These are phyloP conservation scores for Clostera curtula DNA, from an alignment of 2,888 invertebrate genomes.

Conservation along the genomic window DNA sequence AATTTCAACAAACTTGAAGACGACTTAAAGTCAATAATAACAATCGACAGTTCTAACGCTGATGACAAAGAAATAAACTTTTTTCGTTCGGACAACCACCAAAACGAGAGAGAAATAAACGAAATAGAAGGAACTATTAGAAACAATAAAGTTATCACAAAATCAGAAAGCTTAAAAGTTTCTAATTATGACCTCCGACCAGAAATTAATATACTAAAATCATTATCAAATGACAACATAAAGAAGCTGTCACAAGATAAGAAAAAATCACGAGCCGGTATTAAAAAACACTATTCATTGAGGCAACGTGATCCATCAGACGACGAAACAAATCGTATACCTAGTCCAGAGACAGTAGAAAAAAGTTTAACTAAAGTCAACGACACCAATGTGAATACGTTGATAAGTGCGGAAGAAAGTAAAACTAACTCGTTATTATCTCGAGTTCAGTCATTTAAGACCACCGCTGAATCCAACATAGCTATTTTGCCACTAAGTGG, in stretches of 20 bases:
- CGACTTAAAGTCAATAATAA: conserved; percentile 64
- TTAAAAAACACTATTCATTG: conserved; percentile 68
- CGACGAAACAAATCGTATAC: conserved; percentile 48
- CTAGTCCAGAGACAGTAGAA: conserved; percentile 54
- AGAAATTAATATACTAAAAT: conserved; percentile 46
- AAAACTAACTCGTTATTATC: conserved; percentile 52
- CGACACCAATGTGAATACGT: conserved; percentile 14
- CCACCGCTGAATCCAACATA: conserved; percentile 62
- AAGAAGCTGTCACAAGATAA: conserved; percentile 35
- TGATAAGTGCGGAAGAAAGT: conserved; percentile 28
- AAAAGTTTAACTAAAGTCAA: conserved; percentile 28
- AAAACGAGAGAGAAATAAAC: conserved; percentile 69
- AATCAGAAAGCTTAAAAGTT: conserved; percentile 59
- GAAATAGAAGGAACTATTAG: conserved; percentile 69
- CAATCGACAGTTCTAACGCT: conserved; percentile 58
- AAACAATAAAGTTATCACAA: conserved; percentile 63
- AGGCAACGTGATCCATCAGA: conserved; percentile 63
- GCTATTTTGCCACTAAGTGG: conserved; percentile 66
- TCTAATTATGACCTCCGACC: conserved; percentile 39
- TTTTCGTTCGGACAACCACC: conserved; percentile 53
- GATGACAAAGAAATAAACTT: conserved; percentile 52
- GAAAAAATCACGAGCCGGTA: conserved; percentile 37
- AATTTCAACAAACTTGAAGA: conserved; percentile 60
- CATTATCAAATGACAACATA: conserved; percentile 58
- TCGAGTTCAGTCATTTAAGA: conserved; percentile 65